Percentiles rank a stretch among this genome's conserved stretches.
phyloP scores from a whole-genome alignment of 2,113 vertebrate species.

The Heliornis fulica region DNA sequence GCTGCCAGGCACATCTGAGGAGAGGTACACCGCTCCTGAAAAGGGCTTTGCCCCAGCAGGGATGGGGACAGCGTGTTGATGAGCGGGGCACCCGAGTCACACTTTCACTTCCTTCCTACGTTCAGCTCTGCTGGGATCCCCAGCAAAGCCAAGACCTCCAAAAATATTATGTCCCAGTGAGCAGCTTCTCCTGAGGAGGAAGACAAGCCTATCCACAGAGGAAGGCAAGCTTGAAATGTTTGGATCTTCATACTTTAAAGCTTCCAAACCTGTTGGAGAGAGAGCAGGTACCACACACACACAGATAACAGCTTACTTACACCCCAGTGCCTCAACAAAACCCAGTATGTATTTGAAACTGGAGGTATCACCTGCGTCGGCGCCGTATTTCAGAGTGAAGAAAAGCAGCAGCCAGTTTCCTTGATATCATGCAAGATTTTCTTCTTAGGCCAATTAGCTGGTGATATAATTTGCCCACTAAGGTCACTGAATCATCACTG shows the following conservation, averaged over 20 bases:
- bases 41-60: neutral
- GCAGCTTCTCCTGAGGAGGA: neutral
- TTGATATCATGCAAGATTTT: neutral
- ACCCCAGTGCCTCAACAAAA: neutral
- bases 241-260: neutral
- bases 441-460: constrained; percentile 24
- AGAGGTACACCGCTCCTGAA: neutral
- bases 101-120: neutral
- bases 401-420: neutral
- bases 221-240: neutral
- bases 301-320: neutral
- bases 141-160: neutral
- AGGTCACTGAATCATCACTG: constrained; percentile 41
- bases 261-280: neutral
- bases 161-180: neutral
- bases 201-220: neutral
- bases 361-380: neutral
- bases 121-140: neutral
- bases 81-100: accelerated
- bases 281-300: neutral
- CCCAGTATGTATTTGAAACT: neutral
- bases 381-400: neutral
- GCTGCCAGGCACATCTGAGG: neutral
- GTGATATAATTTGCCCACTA: constrained; percentile 26
- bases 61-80: accelerated